phyloP scores from a whole-genome alignment of 2,113 vertebrate species.

The Polyodon spathula region DNA sequence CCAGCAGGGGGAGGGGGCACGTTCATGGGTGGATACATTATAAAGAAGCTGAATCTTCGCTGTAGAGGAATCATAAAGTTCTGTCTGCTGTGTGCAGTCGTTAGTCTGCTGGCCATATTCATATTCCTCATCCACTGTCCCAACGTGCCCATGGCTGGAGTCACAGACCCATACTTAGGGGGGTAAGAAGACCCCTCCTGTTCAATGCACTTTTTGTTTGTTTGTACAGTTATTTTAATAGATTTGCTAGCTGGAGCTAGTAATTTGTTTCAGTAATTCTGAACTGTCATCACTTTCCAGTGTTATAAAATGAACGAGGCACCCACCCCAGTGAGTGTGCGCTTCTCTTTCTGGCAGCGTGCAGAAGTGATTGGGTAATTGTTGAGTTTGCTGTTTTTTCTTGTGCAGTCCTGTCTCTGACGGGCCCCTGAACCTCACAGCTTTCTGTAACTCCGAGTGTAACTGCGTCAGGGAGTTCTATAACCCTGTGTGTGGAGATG shows the following conservation, averaged over 20 bases:
- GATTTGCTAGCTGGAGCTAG: too few species aligned
- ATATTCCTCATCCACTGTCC: conserved; percentile 80
- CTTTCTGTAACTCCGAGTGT: conserved; percentile 65
- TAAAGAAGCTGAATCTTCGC: conserved; percentile 81
- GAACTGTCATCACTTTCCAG: too few species aligned
- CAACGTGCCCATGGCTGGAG: conserved; percentile 76
- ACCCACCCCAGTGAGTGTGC: too few species aligned
- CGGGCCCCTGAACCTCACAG: conserved; percentile 43
- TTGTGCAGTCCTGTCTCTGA: conserved; percentile 28
- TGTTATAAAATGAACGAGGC: too few species aligned
- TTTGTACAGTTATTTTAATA: too few species aligned
- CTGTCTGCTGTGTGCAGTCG: conserved; percentile 67
- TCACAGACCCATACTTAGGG: conserved; percentile 57
- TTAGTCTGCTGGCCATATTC: conserved; percentile 65
- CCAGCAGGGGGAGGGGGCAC: conserved; percentile 87
- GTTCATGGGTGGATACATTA: conserved; percentile 84
- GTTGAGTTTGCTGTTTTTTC: too few species aligned
- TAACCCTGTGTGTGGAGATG: conserved; percentile 73
- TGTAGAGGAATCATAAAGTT: conserved; percentile 75
- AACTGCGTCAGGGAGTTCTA: conserved; percentile 59
- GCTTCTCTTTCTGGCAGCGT: background rate
- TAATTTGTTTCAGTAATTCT: too few species aligned
- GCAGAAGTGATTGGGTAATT: too few species aligned
- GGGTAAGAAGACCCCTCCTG: conserved; percentile 27
- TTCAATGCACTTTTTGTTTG: background rate